phyloP scores from a whole-genome alignment of 2,113 vertebrate species.

The Emberiza fucata region DNA sequence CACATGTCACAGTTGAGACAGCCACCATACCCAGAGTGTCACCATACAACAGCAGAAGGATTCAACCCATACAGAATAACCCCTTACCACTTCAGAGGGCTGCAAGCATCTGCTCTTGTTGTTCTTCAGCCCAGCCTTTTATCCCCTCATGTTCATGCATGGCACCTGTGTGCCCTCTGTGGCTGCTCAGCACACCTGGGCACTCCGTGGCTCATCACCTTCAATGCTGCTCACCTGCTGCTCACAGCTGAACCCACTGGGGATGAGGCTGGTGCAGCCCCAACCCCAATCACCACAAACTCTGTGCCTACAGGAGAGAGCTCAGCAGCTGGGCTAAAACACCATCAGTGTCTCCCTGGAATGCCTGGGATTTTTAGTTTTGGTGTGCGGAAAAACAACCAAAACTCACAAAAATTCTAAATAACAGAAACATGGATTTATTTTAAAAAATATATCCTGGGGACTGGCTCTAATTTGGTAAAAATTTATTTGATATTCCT shows the following conservation, averaged over 20 bases:
- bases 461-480: background rate
- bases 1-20: no score
- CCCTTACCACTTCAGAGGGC: no score
- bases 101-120: no score
- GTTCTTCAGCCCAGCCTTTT: background rate
- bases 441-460: fast-evolving
- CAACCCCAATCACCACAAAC: background rate
- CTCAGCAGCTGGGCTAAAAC: conserved; percentile 48
- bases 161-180: background rate
- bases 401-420: background rate
- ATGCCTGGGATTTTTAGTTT: conserved; percentile 51
- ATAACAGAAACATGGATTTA: fast-evolving
- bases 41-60: no score
- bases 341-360: conserved; percentile 13
- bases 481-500: background rate
- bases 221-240: background rate
- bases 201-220: background rate
- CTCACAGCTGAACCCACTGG: fast-evolving
- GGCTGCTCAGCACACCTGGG: background rate
- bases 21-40: no score
- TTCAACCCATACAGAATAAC: no score
- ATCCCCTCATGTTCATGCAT: background rate
- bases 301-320: background rate
- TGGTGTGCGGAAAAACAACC: fast-evolving
- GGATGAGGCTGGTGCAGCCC: background rate